phyloP scores from a whole-genome alignment of 2,797 vertebrate species.

The Lateolabrax maculatus region DNA sequence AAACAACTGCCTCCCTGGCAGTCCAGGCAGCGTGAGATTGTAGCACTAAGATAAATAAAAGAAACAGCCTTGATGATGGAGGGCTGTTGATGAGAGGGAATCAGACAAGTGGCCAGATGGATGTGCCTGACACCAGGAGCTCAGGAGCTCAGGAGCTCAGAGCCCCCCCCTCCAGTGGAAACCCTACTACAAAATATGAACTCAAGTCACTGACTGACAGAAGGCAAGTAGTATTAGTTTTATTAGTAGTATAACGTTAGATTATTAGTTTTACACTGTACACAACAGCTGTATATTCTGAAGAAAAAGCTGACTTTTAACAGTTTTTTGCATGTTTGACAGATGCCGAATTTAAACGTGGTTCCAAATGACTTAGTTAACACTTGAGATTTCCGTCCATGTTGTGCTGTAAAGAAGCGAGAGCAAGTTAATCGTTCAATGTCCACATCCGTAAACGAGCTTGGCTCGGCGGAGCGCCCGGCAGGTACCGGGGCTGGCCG shows the following conservation, averaged over 20 bases:
- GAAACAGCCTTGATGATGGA: not conserved
- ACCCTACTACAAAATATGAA: not conserved
- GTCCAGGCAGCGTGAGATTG: rapidly evolving
- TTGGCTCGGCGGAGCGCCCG: not conserved
- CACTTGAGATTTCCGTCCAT: not conserved
- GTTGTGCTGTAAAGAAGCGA: not conserved
- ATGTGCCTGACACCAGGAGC: not conserved
- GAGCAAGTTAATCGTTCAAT: not conserved
- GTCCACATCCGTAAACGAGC: not conserved
- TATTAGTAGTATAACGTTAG: too few species aligned
- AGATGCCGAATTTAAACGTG: not conserved
- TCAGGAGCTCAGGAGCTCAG: not conserved
- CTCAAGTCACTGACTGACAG: not conserved
- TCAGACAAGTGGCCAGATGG: conserved; percentile 14
- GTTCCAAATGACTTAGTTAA: not conserved
- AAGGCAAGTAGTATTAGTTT: not conserved
- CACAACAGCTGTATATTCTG: not conserved
- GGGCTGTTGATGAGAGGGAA: conserved; percentile 1
- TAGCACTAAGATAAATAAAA: not conserved
- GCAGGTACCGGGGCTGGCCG: not conserved
- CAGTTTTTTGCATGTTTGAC: not conserved
- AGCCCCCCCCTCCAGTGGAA: not conserved
- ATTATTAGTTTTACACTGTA: too few species aligned
- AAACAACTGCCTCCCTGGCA: not conserved
- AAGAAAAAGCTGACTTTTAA: not conserved